A percentile compares a stretch with the other conserved stretches of the same genome.
These are phyloP conservation scores for Eospalax fontanierii DNA, from an alignment of 2,797 vertebrate species.

Conservation along the genomic window DNA sequence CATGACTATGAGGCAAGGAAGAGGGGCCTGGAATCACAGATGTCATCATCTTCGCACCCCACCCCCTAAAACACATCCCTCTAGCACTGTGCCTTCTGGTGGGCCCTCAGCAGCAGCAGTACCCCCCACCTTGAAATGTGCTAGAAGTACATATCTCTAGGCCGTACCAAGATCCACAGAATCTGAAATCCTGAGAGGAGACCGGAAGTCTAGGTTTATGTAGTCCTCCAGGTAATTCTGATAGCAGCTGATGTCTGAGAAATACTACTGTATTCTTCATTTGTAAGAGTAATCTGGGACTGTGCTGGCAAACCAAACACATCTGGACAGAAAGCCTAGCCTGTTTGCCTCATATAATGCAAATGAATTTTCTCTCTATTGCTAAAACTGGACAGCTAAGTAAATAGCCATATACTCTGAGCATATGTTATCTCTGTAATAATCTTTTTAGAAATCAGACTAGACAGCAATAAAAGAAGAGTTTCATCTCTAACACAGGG, in stretches of 20 bases:
- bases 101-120: background rate
- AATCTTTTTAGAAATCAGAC: constrained; percentile 2
- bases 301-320: background rate
- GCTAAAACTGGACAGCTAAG: constrained; percentile 27
- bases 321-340: background rate
- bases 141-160: background rate
- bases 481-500: background rate
- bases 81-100: fast-evolving
- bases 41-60: background rate
- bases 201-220: background rate
- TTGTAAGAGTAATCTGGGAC: background rate
- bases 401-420: background rate
- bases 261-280: background rate
- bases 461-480: background rate
- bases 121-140: background rate
- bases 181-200: background rate
- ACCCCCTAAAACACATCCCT: background rate
- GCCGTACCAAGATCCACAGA: background rate
- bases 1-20: background rate
- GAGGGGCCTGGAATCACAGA: background rate
- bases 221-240: background rate
- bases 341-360: background rate
- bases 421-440: background rate
- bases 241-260: background rate
- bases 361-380: fast-evolving